Base-by-base conservation (phyloP, 2,888 invertebrate species). In the Lasioglossum pauxillum region DNA sequence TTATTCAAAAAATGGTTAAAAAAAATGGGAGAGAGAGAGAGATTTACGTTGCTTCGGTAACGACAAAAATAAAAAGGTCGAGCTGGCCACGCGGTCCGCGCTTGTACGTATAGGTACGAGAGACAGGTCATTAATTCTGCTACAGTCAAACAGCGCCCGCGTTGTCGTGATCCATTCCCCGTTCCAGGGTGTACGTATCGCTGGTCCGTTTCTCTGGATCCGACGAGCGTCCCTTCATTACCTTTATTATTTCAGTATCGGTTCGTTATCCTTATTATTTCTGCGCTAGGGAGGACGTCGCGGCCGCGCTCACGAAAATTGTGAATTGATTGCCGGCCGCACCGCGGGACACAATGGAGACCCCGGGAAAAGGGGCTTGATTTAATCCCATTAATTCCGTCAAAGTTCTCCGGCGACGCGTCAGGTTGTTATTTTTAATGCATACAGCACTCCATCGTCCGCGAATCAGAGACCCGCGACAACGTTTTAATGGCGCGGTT, bases 111-210 rank as follows among this genome's bases (percentile, higher is more conserved):
- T 19, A 71, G 76, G 27, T 64, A 64, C 64, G 31, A 64, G 79
- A 46, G 79, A 75, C 80, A 75, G 80, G 85, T 88, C 83, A 89
- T 90, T 90, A 90, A 90, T 90, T 89, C 80, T 72, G 78, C 75
- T 57, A 80, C 89, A 85, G 87, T 90, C 88, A 85, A 88, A 91
- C 89, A 82, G 82, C 84, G 91, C 88, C 86, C 89, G 80, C 49
- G 49, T 2, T 82, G 82, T 80, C 75, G 75, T 41, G 81, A 81
- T 81, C 78, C 76, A 35, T 60, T 69, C 67, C 57, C 78, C 16
- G n/a, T 46, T 27, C 78, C 60, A 27, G 60, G 35, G 14, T 31
- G 14, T 19, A n/a, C n/a, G 53, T 60, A 60, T 14, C 76, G 38
- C 49, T 44, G 31, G 19, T 46, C 46, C n/a, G 60, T 46, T 27